These are phyloP conservation scores for Myzus persicae DNA, from an alignment of 1,140 invertebrate species.

Conservation along the genomic window DNA sequence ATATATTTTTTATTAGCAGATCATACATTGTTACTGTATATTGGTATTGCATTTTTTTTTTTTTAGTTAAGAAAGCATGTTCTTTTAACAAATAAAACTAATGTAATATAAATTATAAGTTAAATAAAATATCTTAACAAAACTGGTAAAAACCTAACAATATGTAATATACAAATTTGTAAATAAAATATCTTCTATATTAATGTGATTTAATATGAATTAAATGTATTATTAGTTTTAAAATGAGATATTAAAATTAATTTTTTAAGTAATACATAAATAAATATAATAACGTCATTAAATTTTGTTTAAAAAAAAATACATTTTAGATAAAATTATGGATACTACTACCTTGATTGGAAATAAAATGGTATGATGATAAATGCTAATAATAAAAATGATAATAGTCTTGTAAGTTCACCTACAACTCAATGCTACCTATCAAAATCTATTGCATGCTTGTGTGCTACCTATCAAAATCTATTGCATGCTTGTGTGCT, in stretches of 20 bases:
- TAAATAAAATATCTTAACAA: background rate
- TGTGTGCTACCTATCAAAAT: too few species aligned
- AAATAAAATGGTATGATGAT: background rate
- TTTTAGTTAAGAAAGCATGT: background rate
- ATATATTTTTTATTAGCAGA: background rate
- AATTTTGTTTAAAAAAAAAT: background rate
- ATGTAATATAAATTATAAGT: background rate
- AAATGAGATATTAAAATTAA: background rate
- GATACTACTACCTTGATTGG: background rate
- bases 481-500: too few species aligned
- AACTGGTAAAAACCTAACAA: background rate
- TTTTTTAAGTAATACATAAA: background rate
- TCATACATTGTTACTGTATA: background rate
- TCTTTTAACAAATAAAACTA: background rate
- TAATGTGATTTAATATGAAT: background rate
- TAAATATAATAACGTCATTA: background rate
- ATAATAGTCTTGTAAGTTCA: too few species aligned
- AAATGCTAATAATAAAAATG: background rate
- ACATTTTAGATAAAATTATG: constrained; percentile 6
- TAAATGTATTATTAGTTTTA: background rate
- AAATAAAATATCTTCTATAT: background rate
- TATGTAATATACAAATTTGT: background rate
- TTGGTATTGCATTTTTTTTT: constrained; percentile 11
- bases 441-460: too few species aligned
- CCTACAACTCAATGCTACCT: too few species aligned